Base-by-base conservation (phyloP, 2,888 invertebrate genomes). In the Drosophila borealis region DNA sequence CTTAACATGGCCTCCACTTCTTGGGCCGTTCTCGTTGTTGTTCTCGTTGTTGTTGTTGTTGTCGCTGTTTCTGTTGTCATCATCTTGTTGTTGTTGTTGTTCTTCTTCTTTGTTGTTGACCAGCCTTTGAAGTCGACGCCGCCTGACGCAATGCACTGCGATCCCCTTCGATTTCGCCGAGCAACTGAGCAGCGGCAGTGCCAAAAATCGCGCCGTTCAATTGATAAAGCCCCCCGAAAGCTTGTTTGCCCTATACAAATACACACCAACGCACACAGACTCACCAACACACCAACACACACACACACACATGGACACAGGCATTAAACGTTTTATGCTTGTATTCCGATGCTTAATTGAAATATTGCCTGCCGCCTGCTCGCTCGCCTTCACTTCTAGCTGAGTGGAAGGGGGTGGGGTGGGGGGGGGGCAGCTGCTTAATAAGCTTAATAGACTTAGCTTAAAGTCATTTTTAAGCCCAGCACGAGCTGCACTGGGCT, bases 211-310 rank as follows among this genome's bases (percentile, higher is more conserved):
- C 42, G 45, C 50, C 53, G 57, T 64, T 66, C 67, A 71, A 86
- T 80, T 81, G 89, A 81, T 88, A 86, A 88, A 86, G 87, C 70
- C 41, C 63, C 29, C 10, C 11, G 17, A 78, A 68, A 78, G 74
- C 79, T 74, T 74, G 25, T 53, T 45, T 53, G 44, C 36, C 21
- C 36, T 8, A 67, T 46, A 62, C 56, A 61, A 33, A 44, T 42
- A 21, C 42, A 61, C 41, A 21, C 21, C 39, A 4, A 25, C 36
- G 42, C 41, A 19, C 9, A 49, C 33, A 14, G 10, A 21, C 39
- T 6, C 19, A 25, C 46, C 44, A 6, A 25, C 49, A 50, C 33
- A 33, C 19, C 45, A 5, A 25, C 36, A 51, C 37, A 19, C 9
- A 44, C 33, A 14, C 14, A 17, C 39, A 11, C 55, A 56, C 9